These are phyloP conservation scores for Ailuropoda melanoleuca DNA, from an alignment of 2,113 vertebrate genomes.

Conservation along the genomic window DNA sequence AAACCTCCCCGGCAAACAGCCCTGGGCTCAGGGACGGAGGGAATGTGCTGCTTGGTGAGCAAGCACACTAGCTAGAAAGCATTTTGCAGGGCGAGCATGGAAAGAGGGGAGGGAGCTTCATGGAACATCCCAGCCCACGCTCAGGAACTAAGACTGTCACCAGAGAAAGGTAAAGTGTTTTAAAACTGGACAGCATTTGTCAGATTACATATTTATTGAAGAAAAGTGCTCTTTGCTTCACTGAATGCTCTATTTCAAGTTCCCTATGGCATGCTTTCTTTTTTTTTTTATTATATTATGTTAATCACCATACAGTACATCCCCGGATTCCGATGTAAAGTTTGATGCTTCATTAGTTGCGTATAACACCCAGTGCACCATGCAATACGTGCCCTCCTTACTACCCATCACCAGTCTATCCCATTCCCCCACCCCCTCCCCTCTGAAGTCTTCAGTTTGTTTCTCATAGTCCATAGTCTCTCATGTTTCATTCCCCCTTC, in stretches of 20 bases:
- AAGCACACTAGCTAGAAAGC: background rate
- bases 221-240: background rate
- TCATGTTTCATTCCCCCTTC: too few relatives aligned
- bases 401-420: too few relatives aligned
- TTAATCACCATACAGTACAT: too few relatives aligned
- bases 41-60: rapidly evolving
- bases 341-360: too few relatives aligned
- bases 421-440: too few relatives aligned
- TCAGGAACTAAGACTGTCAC: background rate
- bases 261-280: background rate
- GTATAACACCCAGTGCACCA: too few relatives aligned
- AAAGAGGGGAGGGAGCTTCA: background rate
- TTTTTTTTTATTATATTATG: too few relatives aligned
- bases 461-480: too few relatives aligned
- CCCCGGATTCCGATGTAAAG: too few relatives aligned
- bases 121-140: background rate
- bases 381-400: too few relatives aligned
- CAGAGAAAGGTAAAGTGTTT: background rate
- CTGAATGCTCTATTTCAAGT: background rate
- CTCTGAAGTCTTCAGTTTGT: too few relatives aligned
- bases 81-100: background rate
- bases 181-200: background rate
- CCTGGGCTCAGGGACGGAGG: too few relatives aligned
- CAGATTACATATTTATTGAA: background rate
- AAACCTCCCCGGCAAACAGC: background rate